Conservation (phyloP, 2,888 invertebrate genomes). For the Gari tellinella region DNA sequence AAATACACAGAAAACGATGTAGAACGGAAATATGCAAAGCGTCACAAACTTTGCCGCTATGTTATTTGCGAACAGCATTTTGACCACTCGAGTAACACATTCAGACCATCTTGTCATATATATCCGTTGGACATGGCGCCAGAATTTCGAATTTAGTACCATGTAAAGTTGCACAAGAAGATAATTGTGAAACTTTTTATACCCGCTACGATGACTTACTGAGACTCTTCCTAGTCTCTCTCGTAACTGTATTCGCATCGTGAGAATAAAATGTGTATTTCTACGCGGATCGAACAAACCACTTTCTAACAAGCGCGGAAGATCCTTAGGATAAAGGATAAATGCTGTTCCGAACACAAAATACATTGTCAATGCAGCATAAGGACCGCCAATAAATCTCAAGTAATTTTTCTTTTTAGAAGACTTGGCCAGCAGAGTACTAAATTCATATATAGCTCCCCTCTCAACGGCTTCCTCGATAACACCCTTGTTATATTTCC, state of each 20-base stretch:
- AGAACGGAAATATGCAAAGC: constrained; percentile 18
- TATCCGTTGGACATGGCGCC: constrained; percentile 13
- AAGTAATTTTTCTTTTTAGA: constrained; percentile 18
- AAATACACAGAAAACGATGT: constrained; percentile 21
- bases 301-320: too few species aligned
- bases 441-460: constrained; percentile 35
- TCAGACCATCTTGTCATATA: constrained; percentile 16
- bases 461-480: constrained; percentile 23
- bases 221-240: constrained; percentile 12
- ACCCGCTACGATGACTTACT: constrained; percentile 15
- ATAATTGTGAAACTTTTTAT: constrained; percentile 28
- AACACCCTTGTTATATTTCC: constrained; percentile 7
- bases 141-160: constrained; percentile 35
- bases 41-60: not conserved
- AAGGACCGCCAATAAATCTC: constrained; percentile 23
- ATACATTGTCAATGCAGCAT: constrained; percentile 23
- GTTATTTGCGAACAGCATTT: not conserved
- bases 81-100: not conserved
- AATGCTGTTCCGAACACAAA: constrained; percentile 24
- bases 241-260: constrained; percentile 7
- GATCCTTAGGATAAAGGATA: constrained; percentile 23
- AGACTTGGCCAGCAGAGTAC: constrained; percentile 30
- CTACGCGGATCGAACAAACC: too few species aligned
- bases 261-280: constrained; percentile 6
- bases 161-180: constrained; percentile 35